A percentile compares a stretch with the other conserved stretches of the same genome.
Evolutionary conservation across 2,113 vertebrate genomes (phyloP).

Genomic region (Prochilodus magdalenae): DNA sequence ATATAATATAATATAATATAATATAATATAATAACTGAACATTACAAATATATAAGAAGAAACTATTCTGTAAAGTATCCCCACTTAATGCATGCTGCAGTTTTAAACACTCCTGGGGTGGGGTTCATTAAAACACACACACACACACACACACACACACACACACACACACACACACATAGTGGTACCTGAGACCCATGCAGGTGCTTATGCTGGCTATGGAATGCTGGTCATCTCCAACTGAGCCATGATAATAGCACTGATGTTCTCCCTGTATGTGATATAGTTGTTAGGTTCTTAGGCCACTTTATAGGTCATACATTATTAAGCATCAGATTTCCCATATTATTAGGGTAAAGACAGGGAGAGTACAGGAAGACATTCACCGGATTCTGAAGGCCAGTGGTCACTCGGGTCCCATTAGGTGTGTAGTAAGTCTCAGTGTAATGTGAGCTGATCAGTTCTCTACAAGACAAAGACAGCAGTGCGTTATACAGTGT

Average conservation of each 20-base stretch:
- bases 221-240: constrained; percentile 69
- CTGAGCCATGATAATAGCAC: constrained; percentile 78
- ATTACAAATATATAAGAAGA: too few species aligned
- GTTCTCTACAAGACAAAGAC: not conserved
- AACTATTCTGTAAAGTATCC: too few species aligned
- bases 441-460: constrained; percentile 10
- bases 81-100: too few species aligned
- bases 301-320: too few species aligned
- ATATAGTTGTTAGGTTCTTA: too few species aligned
- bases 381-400: not conserved
- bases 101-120: too few species aligned
- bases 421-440: constrained; percentile 20
- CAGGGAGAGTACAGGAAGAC: not conserved
- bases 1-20: too few species aligned
- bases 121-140: too few species aligned
- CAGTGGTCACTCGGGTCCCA: constrained; percentile 6
- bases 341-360: not conserved
- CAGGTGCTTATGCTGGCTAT: constrained; percentile 76
- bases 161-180: too few species aligned
- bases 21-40: too few species aligned
- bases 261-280: not conserved
- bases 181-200: constrained; percentile 74
- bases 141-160: too few species aligned
- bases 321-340: not conserved
- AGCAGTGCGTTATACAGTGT: not conserved